Conservation (phyloP, 1,140 invertebrate species). For the Vanessa atalanta region DNA sequence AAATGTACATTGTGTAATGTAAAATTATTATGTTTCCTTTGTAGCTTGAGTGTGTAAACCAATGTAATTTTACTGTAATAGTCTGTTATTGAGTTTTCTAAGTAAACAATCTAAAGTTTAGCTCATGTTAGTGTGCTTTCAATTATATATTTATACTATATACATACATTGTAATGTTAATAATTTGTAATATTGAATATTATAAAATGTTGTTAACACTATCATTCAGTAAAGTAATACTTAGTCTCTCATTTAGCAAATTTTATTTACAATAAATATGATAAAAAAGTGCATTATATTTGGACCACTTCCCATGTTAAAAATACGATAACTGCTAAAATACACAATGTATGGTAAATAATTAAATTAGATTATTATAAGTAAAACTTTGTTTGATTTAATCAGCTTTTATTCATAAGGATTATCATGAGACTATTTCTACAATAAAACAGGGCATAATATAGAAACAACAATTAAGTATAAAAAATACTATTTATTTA, state of each 20-base stretch:
- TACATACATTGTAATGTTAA: conserved; percentile 1
- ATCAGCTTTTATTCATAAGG: not conserved
- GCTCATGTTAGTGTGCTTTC: not conserved
- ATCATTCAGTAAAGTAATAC: not conserved
- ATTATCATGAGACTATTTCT: not conserved
- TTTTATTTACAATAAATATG: no score
- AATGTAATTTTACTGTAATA: not conserved
- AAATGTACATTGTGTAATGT: conserved; percentile 1
- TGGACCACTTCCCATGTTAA: not conserved
- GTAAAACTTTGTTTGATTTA: not conserved
- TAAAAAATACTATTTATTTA: conserved; percentile 26
- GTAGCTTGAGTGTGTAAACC: not conserved
- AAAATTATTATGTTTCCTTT: not conserved
- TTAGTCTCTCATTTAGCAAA: not conserved
- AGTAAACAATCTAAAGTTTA: not conserved
- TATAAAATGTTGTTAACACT: not conserved
- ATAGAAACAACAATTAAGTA: conserved; percentile 23
- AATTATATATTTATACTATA: not conserved
- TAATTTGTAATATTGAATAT: conserved; percentile 6
- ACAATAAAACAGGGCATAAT: not conserved
- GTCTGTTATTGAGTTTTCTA: not conserved
- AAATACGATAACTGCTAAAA: not conserved
- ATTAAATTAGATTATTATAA: conserved; percentile 16
- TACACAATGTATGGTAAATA: conserved; percentile 12
- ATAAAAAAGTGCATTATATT: not conserved